Percentiles rank a stretch among this genome's conserved stretches.
Evolutionary conservation across 2,888 invertebrate genomes (phyloP).

Genomic region (Cryptocheilus praepositus): DNA sequence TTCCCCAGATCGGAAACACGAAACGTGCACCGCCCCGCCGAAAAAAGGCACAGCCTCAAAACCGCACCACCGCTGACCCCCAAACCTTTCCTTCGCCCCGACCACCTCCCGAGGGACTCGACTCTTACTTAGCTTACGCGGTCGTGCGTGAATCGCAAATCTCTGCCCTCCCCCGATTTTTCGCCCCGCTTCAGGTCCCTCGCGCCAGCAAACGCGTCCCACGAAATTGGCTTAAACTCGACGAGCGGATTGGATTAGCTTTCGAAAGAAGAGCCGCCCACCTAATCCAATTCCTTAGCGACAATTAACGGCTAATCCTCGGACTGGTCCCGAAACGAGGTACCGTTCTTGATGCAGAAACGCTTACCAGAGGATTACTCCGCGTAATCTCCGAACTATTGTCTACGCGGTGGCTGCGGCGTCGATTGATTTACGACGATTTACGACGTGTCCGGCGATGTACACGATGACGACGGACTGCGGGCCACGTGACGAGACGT

Average conservation of each 20-base stretch:
- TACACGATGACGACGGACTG: conserved; percentile 31
- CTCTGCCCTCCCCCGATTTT: background rate
- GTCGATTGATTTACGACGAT: conserved; percentile 59
- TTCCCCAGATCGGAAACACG: no score
- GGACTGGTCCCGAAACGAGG: conserved; percentile 14
- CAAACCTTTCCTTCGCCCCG: no score
- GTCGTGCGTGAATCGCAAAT: no score
- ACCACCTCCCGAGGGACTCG: no score
- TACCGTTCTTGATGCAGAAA: conserved; percentile 37
- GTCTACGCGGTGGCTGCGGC: conserved; percentile 46
- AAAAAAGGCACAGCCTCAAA: no score
- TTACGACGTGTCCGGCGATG: conserved; percentile 36
- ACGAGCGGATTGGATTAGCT: no score
- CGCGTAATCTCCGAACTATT: conserved; percentile 53
- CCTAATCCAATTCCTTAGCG: conserved; percentile 62
- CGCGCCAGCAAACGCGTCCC: conserved; percentile 4
- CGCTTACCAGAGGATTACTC: conserved; percentile 39
- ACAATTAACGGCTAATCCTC: conserved; percentile 60
- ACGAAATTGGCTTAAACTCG: conserved; percentile 55
- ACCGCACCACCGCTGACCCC: no score
- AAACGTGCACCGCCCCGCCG: no score
- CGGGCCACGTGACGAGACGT: conserved; percentile 39
- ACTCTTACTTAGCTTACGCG: no score
- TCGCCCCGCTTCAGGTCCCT: no score
- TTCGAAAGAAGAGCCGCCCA: background rate